phyloP scores from a whole-genome alignment of 2,888 invertebrate genomes.

The Branchipolynoe longqiensis region DNA sequence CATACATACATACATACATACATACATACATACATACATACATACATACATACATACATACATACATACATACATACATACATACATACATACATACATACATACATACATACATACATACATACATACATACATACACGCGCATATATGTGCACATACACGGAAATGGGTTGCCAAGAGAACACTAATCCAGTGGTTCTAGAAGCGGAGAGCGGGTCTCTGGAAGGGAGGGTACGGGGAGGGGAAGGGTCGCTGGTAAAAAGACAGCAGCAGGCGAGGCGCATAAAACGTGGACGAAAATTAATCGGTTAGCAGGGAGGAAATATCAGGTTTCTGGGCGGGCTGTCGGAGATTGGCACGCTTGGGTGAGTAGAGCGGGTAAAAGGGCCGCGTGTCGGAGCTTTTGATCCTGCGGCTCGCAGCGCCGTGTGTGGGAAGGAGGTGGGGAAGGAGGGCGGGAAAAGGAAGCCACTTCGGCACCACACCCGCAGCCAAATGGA shows the following conservation, averaged over 20 bases:
- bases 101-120: too few species aligned
- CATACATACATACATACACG: too few species aligned
- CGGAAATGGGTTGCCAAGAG: too few species aligned
- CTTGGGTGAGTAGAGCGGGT: neutral
- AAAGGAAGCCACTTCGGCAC: neutral
- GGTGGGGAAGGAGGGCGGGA: neutral
- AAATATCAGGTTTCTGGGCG: conserved; percentile 33
- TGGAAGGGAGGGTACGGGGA: neutral
- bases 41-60: too few species aligned
- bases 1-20: too few species aligned
- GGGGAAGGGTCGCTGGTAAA: too few species aligned
- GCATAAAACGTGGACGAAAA: conserved; percentile 38
- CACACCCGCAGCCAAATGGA: neutral
- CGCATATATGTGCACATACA: too few species aligned
- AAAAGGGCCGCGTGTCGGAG: neutral
- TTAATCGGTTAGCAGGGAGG: conserved; percentile 48
- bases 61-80: too few species aligned
- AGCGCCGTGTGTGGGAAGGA: neutral
- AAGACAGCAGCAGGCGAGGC: neutral
- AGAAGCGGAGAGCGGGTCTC: too few species aligned
- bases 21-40: too few species aligned
- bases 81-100: too few species aligned
- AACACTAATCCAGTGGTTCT: too few species aligned
- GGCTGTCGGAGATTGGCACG: conserved; percentile 3
- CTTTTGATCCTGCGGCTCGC: conserved; percentile 42